Evolutionary conservation across 1,140 invertebrate genomes (phyloP).

Genomic region (Paralvinella palmiformis): DNA sequence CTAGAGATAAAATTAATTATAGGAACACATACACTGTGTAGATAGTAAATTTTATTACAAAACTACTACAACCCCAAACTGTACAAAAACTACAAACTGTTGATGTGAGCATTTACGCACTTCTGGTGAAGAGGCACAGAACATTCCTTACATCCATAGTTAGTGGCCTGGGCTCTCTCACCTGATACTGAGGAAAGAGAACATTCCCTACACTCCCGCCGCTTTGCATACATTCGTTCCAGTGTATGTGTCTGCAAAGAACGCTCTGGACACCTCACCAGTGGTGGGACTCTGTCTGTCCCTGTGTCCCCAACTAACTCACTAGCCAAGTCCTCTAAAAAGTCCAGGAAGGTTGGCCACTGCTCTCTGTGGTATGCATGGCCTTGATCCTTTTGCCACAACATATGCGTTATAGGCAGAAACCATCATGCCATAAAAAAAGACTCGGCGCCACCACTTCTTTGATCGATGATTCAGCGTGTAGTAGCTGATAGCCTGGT

Average conservation of each 20-base stretch:
- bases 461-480: neutral
- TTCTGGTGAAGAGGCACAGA: neutral
- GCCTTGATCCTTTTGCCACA: neutral
- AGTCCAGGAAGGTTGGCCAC: slow-evolving; percentile 3
- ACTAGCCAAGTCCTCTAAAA: neutral
- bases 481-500: slow-evolving; percentile 5
- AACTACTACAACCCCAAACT: neutral
- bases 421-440: neutral
- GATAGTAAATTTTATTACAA: neutral
- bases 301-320: neutral
- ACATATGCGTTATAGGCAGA: neutral
- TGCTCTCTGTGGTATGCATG: neutral
- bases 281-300: slow-evolving; percentile 1
- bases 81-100: no score
- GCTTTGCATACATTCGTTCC: neutral
- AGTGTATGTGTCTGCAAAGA: neutral
- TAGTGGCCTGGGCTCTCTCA: neutral
- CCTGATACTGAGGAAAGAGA: neutral
- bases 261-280: neutral
- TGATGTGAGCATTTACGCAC: slow-evolving; percentile 5
- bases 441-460: slow-evolving; percentile 6
- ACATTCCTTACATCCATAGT: neutral
- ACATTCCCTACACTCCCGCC: neutral
- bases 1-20: neutral
- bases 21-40: neutral